Evolutionary conservation across 2,797 vertebrate species (phyloP), one percentile per base, ranked within the genome.

Genomic region (Amphiprion clarkii): DNA sequence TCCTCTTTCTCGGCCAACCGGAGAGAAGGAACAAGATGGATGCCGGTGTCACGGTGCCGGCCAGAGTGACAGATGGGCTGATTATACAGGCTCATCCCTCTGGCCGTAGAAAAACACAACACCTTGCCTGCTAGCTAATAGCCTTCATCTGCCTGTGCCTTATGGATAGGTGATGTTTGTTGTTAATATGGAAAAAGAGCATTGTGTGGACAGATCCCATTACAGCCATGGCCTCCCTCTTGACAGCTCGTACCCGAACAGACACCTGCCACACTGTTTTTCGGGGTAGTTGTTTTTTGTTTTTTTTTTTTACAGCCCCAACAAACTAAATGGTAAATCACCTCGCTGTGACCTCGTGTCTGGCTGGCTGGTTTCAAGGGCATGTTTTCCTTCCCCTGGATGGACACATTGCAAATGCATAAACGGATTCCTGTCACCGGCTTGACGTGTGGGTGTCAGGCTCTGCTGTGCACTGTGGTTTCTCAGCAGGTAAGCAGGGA

Each of bases 31-130:
- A 81, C 74, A 87, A 93, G 91, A 93, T 91, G 92, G 91, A 93
- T 92, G 89, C 80, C 60, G 51, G 79, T 88, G 91, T 92, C 90
- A 77, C 55, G 0, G 31, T 48, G 27, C 67, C 27, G 86, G 84
- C 66, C 80, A 11, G 68, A 78, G 79, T 93, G 93, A 94, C 89
- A 90, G 91, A 95, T 94, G 90, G 90, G 87, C 83, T 73, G 87
- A 92, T 93, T 90, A 92, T 84, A 89, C 69, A 77, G 87, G 88
- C 86, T 84, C 87, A 89, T 92, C 84, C 87, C 84, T 87, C 79
- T 55, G 76, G 86, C 76, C 55, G 23, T 36, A 84, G 81, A 89
- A 88, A 85, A 87, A 74, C 72, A 83, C 81, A 81, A 84, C 85
- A 86, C 87, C 85, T 83, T 49, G 49, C 79, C 82, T 71, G 65